A percentile compares a stretch with the other conserved stretches of the same genome.
Evolutionary conservation across 1,140 invertebrate species (phyloP).

Genomic region (Parapsyche elsis): DNA sequence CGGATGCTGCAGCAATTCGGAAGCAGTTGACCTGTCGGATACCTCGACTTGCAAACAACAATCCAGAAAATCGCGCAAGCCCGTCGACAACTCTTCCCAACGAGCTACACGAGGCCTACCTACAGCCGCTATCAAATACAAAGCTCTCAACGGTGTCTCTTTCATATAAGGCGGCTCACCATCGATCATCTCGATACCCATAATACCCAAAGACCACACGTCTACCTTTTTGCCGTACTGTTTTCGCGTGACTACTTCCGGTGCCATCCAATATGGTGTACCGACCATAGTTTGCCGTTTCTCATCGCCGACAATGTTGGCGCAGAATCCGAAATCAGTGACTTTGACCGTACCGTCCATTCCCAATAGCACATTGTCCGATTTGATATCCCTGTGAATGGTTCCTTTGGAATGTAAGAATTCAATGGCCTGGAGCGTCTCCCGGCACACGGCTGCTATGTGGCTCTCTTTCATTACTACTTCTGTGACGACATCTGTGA

Average conservation of each 20-base stretch:
- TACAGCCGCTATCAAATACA: constrained; percentile 96
- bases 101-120: constrained; percentile 91
- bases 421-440: constrained; percentile 91
- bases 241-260: constrained; percentile 88
- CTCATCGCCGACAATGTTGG: constrained; percentile 90
- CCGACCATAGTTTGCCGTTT: constrained; percentile 97
- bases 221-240: constrained; percentile 93
- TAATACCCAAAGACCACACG: constrained; percentile 96
- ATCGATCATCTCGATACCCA: constrained; percentile 99
- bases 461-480: constrained; percentile 97
- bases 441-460: constrained; percentile 94
- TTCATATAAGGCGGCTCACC: constrained; percentile 96
- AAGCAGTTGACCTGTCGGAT: constrained; percentile 84
- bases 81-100: constrained; percentile 82
- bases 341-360: constrained; percentile 98
- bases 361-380: constrained; percentile 95
- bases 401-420: constrained; percentile 94
- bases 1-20: constrained; percentile 87
- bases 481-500: constrained; percentile 98
- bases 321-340: constrained; percentile 98
- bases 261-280: constrained; percentile 90
- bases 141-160: constrained; percentile 91
- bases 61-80: constrained; percentile 87
- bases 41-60: constrained; percentile 94
- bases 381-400: constrained; percentile 95